These are phyloP conservation scores for Drymodes brunneopygia DNA, from an alignment of 2,113 vertebrate genomes.

Conservation along the genomic window DNA sequence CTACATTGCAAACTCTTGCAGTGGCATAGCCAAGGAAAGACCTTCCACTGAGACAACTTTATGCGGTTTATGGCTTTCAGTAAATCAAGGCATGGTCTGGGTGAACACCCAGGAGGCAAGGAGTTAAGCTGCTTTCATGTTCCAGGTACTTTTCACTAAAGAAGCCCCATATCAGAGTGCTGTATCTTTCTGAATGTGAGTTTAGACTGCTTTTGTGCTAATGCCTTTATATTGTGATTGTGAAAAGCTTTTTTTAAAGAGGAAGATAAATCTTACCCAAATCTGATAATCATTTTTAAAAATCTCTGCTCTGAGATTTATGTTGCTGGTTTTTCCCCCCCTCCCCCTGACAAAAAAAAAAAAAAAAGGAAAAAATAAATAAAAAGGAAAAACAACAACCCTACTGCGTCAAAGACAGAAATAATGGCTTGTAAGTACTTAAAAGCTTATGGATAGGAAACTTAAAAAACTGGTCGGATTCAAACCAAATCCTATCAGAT, in stretches of 20 bases:
- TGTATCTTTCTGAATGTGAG: not conserved
- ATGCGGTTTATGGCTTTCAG: not conserved
- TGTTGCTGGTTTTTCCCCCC: not conserved
- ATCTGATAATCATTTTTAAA: constrained; percentile 73
- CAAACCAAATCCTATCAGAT: constrained; percentile 80
- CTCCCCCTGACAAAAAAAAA: not conserved
- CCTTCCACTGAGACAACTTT: not conserved
- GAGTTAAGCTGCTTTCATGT: constrained; percentile 9
- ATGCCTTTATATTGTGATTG: constrained; percentile 39
- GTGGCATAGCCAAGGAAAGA: not conserved
- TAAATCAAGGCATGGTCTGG: not conserved
- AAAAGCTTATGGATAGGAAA: constrained; percentile 79
- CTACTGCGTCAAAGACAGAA: constrained; percentile 62
- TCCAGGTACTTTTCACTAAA: not conserved
- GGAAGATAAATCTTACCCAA: constrained; percentile 70
- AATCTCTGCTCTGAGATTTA: constrained; percentile 67
- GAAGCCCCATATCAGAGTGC: not conserved
- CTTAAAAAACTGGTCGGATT: constrained; percentile 78
- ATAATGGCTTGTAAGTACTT: constrained; percentile 75
- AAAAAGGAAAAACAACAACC: not conserved
- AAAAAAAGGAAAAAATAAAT: not conserved
- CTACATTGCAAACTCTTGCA: not conserved
- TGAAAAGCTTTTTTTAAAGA: constrained; percentile 57
- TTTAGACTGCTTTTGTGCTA: constrained; percentile 43
- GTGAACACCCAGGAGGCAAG: not conserved